Evolutionary conservation across 2,888 invertebrate species (phyloP).

Genomic region (Pseudococcus longispinus): DNA sequence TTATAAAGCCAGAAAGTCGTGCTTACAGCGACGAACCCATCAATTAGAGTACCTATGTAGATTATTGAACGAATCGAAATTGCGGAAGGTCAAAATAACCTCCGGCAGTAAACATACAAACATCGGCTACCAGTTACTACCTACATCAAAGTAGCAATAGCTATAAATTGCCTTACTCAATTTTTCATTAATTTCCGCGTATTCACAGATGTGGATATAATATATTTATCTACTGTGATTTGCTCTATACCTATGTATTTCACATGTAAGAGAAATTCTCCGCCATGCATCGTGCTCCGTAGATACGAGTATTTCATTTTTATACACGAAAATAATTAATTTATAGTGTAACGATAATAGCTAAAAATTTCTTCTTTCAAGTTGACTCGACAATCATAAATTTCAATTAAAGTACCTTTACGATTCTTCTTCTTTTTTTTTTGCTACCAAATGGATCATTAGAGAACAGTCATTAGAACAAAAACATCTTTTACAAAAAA

Average conservation of each 20-base stretch:
- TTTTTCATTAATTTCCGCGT: neutral
- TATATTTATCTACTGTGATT: neutral
- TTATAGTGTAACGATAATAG: neutral
- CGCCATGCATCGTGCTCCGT: neutral
- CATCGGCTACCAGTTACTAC: neutral
- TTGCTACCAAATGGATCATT: neutral
- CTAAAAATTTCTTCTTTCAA: neutral
- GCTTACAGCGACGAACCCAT: neutral
- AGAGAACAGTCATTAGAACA: neutral
- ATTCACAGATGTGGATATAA: neutral
- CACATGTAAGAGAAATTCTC: neutral
- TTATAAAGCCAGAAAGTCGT: neutral
- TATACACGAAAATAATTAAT: neutral
- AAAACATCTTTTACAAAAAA: neutral
- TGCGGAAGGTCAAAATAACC: neutral
- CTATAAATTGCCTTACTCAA: neutral
- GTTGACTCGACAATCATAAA: neutral
- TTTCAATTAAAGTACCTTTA: neutral
- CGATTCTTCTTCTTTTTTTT: neutral
- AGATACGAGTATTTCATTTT: neutral
- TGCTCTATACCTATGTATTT: neutral
- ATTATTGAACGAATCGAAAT: neutral
- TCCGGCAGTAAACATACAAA: neutral
- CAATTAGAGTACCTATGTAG: constrained; percentile 11
- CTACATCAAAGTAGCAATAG: neutral